Conservation (phyloP, 2,113 vertebrate species). For the Lepisosteus oculatus region DNA sequence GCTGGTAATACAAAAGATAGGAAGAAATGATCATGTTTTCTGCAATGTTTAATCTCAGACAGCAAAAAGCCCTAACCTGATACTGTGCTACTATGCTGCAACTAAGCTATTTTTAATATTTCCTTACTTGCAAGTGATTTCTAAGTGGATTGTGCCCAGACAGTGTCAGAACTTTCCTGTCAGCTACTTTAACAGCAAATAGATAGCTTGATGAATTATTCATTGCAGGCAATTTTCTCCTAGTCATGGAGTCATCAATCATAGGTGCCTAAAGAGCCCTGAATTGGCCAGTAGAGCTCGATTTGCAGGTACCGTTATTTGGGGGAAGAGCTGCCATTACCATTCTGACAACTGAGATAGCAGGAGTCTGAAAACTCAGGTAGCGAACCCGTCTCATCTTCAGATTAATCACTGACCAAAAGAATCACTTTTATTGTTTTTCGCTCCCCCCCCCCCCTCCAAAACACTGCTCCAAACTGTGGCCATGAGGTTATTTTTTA, state of each 20-base stretch:
- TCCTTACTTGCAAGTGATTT: constrained; percentile 87
- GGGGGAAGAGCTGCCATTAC: constrained; percentile 75
- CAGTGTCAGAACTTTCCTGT: constrained; percentile 89
- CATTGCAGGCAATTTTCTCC: constrained; percentile 92
- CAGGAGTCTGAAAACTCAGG: constrained; percentile 65
- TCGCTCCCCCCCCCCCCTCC: constrained; percentile 47
- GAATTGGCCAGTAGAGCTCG: constrained; percentile 82
- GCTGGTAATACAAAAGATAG: constrained; percentile 65
- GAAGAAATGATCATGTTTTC: constrained; percentile 65
- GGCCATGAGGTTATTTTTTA: constrained; percentile 74
- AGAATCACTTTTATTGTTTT: constrained; percentile 61
- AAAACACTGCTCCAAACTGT: constrained; percentile 76
- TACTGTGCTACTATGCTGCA: constrained; percentile 75
- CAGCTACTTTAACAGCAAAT: constrained; percentile 93
- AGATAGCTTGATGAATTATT: constrained; percentile 95
- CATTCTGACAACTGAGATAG: constrained; percentile 78
- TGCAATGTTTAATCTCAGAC: constrained; percentile 65
- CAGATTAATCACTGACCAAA: constrained; percentile 78
- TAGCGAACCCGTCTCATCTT: constrained; percentile 63
- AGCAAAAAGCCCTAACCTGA: constrained; percentile 78
- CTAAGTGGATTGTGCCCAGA: constrained; percentile 92
- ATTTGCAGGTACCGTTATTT: constrained; percentile 84
- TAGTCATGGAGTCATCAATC: constrained; percentile 96
- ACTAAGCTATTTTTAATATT: constrained; percentile 90
- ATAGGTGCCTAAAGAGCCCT: constrained; percentile 87